Base-by-base conservation (phyloP, 1,140 invertebrate genomes). In the Hetaerina americana region DNA sequence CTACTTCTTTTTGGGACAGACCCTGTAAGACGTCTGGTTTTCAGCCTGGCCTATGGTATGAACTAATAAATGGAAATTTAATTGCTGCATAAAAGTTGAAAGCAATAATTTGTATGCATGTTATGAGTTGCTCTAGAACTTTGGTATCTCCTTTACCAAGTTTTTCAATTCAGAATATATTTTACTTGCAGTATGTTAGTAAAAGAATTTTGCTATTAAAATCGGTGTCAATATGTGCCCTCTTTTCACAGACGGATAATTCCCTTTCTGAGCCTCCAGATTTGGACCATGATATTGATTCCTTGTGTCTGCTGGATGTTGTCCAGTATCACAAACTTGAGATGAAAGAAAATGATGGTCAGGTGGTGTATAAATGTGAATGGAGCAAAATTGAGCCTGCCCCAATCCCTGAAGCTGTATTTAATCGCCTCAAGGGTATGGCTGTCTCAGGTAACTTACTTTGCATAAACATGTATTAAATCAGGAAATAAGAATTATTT, bases 231-330 rank as follows among this genome's bases (percentile, higher is more conserved):
- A 77, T 81, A 0, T 88, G 5, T 40, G 15, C 15, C 31, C 31
- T 40, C 15, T 40, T n/a, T n/a, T n/a, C n/a, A n/a, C n/a, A n/a
- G n/a, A n/a, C n/a, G n/a, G n/a, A n/a, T n/a, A n/a, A n/a, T n/a
- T n/a, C n/a, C n/a, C n/a, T n/a, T n/a, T n/a, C n/a, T n/a, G 89
- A 92, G 76, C 90, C 90, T 0, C 75, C 84, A 0, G 87, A 92
- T 77, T 81, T 91, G 2, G 82, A 86, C 6, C 81, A 85, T 68
- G 82, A 88, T 72, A 76, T 88, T 0, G 82, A 87, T 24, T 76
- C 81, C 0, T 80, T 86, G 0, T 87, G 86, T 26, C 74, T 88
- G 0, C 83, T 91, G 73, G 89, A 92, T 75, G 81, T 92, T 0
- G 83, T 88, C 67, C 87, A 88, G 77, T 91, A 87, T 78, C 83